A percentile compares a stretch with the other conserved stretches of the same genome.
Conservation (phyloP, 2,888 invertebrate species). For the Drosophila quinaria region DNA sequence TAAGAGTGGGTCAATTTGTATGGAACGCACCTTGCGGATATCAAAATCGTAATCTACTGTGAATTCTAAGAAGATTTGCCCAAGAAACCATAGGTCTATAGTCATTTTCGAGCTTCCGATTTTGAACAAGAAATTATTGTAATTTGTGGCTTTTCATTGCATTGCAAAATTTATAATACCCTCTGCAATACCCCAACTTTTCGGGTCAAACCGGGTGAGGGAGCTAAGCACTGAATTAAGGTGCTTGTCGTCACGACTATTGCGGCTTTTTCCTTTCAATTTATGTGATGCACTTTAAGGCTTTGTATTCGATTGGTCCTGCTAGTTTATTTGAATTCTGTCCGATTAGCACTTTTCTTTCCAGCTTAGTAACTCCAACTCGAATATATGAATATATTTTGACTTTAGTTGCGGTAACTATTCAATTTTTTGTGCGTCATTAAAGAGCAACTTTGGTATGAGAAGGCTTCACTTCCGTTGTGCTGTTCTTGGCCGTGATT, state of each 20-base stretch:
- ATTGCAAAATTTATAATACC: no score
- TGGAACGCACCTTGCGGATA: no score
- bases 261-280: background rate
- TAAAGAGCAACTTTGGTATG: slow-evolving; percentile 19
- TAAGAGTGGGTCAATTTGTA: no score
- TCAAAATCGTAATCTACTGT: no score
- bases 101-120: no score
- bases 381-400: slow-evolving; percentile 21
- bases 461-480: slow-evolving; percentile 9
- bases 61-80: no score
- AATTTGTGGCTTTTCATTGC: no score
- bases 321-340: slow-evolving; percentile 1
- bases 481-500: slow-evolving; percentile 7
- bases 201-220: background rate
- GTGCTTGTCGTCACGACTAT: background rate
- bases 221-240: background rate
- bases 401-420: slow-evolving; percentile 18
- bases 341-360: background rate
- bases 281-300: background rate
- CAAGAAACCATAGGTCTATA: no score
- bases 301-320: background rate
- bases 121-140: no score
- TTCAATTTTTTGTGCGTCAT: slow-evolving; percentile 35
- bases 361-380: background rate
- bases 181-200: background rate